Evolutionary conservation across 2,113 vertebrate genomes (phyloP).

Genomic region (Podocnemis expansa): DNA sequence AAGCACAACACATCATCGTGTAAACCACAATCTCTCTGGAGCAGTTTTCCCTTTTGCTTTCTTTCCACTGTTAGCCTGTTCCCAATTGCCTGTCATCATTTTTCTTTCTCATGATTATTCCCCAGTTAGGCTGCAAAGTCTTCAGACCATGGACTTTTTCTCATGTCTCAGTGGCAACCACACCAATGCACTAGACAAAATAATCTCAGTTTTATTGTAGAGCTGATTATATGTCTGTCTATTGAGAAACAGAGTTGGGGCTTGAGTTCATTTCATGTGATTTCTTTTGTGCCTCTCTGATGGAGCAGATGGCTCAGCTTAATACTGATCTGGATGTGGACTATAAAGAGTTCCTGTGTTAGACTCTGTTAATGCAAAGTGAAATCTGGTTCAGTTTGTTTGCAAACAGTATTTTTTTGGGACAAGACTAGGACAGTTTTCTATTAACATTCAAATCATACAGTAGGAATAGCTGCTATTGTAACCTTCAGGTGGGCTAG

Average conservation of each 20-base stretch:
- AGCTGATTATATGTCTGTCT: constrained; percentile 27
- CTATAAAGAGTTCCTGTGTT: constrained; percentile 9
- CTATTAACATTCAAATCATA: not conserved
- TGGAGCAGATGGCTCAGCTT: constrained; percentile 69
- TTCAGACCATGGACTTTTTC: not conserved
- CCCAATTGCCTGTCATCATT: not conserved
- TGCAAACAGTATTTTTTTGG: constrained; percentile 3
- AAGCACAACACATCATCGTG: not conserved
- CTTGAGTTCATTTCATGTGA: constrained; percentile 49
- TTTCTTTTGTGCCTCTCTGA: constrained; percentile 55
- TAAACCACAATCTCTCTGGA: not conserved
- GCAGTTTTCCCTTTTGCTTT: not conserved
- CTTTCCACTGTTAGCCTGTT: not conserved
- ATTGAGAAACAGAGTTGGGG: constrained; percentile 42
- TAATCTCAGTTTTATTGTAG: constrained; percentile 14
- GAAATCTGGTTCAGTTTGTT: not conserved
- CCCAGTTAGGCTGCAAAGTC: not conserved
- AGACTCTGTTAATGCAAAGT: not conserved
- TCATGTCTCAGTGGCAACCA: not conserved
- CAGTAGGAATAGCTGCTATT: not conserved
- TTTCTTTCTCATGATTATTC: not conserved
- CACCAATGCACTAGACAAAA: not conserved
- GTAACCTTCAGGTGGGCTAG: too few relatives aligned
- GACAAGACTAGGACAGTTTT: not conserved
- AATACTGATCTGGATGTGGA: constrained; percentile 68